Evolutionary conservation across 2,797 vertebrate genomes (phyloP).

Genomic region (Liparis tanakae): DNA sequence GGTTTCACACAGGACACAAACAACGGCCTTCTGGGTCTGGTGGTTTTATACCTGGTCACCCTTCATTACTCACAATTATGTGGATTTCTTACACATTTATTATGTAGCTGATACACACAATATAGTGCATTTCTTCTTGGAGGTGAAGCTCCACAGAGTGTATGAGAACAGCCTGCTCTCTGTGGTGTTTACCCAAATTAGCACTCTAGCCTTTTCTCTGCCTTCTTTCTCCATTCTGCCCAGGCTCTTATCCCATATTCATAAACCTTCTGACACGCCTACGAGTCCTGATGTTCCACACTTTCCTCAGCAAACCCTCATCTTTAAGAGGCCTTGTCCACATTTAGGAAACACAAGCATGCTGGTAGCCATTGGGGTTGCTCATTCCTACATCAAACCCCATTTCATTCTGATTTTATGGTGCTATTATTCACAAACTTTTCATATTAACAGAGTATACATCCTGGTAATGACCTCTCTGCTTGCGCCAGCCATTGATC

Average conservation of each 20-base stretch:
- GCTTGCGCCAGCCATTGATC: neutral
- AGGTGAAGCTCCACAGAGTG: neutral
- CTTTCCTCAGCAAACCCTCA: slow-evolving; percentile 14
- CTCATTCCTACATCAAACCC: slow-evolving; percentile 1
- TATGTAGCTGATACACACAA: neutral
- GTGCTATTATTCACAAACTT: neutral
- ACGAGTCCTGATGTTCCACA: neutral
- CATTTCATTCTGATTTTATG: neutral
- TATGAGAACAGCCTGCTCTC: too few species aligned
- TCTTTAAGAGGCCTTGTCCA: slow-evolving; percentile 23
- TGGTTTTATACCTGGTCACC: neutral
- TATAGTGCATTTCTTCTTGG: neutral
- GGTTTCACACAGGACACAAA: too few species aligned
- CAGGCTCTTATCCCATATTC: slow-evolving; percentile 7
- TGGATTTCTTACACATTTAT: too few species aligned
- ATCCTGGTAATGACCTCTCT: neutral
- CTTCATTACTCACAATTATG: neutral
- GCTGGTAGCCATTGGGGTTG: slow-evolving; percentile 5
- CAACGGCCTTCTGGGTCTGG: too few species aligned
- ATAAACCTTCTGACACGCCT: slow-evolving; percentile 46
- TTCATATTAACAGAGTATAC: neutral
- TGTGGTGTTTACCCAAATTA: too few species aligned
- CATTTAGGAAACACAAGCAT: neutral
- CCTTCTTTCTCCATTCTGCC: neutral
- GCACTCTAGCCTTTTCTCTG: too few species aligned